Evolutionary conservation across 2,797 vertebrate genomes (phyloP), one percentile per base, ranked within the genome.

Genomic region (Hephaestus fuliginosus): DNA sequence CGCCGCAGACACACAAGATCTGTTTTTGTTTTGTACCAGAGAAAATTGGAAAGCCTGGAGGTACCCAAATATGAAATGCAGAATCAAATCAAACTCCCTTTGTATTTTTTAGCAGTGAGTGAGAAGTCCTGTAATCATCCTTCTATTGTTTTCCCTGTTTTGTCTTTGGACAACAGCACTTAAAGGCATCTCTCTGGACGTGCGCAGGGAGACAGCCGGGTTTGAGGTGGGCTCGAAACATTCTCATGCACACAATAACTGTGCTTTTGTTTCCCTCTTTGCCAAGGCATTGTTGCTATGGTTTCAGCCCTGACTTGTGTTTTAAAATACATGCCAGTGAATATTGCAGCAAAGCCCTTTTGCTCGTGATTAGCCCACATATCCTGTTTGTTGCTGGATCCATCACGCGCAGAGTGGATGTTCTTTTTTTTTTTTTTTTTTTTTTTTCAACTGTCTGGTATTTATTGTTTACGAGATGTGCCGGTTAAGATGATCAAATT

Each of bases 241-340:
- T 78, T 76, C 87, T 68, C 65, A 82, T 72, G 20, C 73, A 33
- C 53, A 65, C 69, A 70, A 51, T 85, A 82, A 85, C 55, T 44
- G 39, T 53, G 66, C 64, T 80, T 85, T 77, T 86, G 20, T 87
- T 76, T 79, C 56, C 22, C 28, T 79, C 46, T 64, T 68, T 53
- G 58, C 69, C 72, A 28, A 86, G 78, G 46, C 60, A 71, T 76
- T 69, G 86, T 89, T 91, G 79, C 91, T 83, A 87, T 92, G 90
- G 87, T 89, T 90, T 88, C 83, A 86, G 61, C 51, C 33, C 76
- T 44, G 70, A 67, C 72, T 84, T 64, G 76, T 55, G 52, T 78
- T 86, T 88, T 75, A 63, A 77, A 74, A 88, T 69, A 78, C 53
- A 89, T 33, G 33, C 18, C 58, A 51, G 64, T 15, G 66, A 79